phyloP scores from a whole-genome alignment of 2,888 invertebrate species.

The Brachyptera putata region DNA sequence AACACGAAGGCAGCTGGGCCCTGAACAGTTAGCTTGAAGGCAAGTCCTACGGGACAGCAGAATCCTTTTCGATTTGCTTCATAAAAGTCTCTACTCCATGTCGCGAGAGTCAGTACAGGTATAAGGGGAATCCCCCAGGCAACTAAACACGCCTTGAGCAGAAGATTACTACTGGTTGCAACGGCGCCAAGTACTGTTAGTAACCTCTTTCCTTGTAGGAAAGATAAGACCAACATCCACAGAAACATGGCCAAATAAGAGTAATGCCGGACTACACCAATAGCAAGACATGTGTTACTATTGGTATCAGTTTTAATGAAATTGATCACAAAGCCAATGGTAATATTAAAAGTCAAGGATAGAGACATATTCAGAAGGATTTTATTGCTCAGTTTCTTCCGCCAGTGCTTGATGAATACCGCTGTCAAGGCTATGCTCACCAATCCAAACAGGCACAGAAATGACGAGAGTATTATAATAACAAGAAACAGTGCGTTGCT shows the following conservation, averaged over 20 bases:
- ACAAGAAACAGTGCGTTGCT: too few relatives aligned
- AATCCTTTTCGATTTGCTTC: background rate
- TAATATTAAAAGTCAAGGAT: background rate
- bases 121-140: background rate
- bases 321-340: background rate
- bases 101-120: background rate
- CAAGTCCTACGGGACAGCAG: background rate
- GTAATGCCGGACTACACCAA: background rate
- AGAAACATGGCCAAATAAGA: background rate
- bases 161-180: background rate
- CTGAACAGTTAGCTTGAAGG: background rate
- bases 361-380: background rate
- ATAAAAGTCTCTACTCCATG: background rate
- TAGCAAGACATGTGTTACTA: background rate
- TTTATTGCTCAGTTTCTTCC: background rate
- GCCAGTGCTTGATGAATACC: background rate
- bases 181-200: background rate
- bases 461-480: too few relatives aligned
- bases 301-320: background rate
- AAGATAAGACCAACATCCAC: background rate
- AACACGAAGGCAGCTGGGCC: background rate
- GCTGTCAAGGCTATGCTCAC: background rate
- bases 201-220: background rate
- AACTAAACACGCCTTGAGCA: background rate
- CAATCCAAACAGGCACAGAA: background rate